Conservation (phyloP, 2,113 vertebrate species). For the Microcebus griseorufus region DNA sequence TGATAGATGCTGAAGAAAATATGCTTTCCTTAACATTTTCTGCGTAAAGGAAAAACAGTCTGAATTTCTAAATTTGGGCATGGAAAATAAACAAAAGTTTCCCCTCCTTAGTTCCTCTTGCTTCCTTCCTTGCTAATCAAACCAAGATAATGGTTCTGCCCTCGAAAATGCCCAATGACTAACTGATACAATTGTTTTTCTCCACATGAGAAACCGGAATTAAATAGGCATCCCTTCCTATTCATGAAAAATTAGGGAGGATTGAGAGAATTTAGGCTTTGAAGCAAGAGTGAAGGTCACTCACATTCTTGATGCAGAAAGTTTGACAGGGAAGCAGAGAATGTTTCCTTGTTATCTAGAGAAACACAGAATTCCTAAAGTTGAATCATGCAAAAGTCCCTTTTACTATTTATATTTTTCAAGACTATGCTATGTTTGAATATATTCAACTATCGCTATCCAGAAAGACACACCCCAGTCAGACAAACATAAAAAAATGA, state of each 20-base stretch:
- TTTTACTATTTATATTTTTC: neutral
- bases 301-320: neutral
- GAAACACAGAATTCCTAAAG: neutral
- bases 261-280: neutral
- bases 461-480: slow-evolving; percentile 14
- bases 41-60: slow-evolving; percentile 29
- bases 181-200: neutral
- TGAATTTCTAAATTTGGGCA: slow-evolving; percentile 41
- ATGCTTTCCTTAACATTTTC: slow-evolving; percentile 11
- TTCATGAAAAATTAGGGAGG: neutral
- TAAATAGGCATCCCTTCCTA: neutral
- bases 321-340: neutral
- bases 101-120: neutral
- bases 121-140: slow-evolving; percentile 51
- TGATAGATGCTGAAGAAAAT: neutral
- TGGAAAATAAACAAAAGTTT: slow-evolving; percentile 48
- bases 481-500: slow-evolving; percentile 22
- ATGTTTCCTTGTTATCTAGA: neutral
- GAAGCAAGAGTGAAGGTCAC: neutral
- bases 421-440: slow-evolving; percentile 13
- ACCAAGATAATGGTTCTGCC: slow-evolving; percentile 13
- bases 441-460: neutral
- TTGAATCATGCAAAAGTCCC: neutral
- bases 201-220: neutral
- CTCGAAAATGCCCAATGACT: slow-evolving; percentile 6